Conservation (phyloP, 1,140 invertebrate genomes). For the Trachelipus rathkii region DNA sequence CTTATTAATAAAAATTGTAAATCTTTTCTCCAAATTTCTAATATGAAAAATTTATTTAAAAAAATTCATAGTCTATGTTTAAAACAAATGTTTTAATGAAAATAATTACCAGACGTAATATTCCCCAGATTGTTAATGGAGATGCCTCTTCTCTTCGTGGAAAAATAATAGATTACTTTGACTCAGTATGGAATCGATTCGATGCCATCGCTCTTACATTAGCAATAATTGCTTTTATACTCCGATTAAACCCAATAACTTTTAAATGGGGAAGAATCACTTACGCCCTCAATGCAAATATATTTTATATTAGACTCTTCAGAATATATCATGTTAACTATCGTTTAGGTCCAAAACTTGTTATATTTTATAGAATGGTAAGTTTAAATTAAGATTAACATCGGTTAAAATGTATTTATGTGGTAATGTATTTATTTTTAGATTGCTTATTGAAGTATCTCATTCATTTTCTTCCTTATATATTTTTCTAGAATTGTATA, state of each 20-base stretch:
- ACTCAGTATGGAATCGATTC: constrained; percentile 45
- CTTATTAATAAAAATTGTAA: neutral
- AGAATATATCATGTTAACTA: constrained; percentile 43
- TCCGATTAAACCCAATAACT: constrained; percentile 27
- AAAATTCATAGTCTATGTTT: too few relatives aligned
- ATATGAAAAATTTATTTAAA: too few relatives aligned
- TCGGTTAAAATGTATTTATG: neutral
- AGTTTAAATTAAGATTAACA: constrained; percentile 23
- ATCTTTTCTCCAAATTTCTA: neutral
- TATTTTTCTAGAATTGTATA: too few relatives aligned
- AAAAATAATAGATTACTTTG: constrained; percentile 26
- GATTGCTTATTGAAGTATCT: too few relatives aligned
- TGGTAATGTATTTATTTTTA: too few relatives aligned
- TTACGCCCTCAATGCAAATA: constrained; percentile 38
- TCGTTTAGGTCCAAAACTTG: constrained; percentile 52
- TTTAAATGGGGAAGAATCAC: constrained; percentile 38
- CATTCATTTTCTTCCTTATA: too few relatives aligned
- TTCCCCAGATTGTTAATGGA: too few relatives aligned
- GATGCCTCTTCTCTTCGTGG: neutral
- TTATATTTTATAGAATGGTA: constrained; percentile 55
- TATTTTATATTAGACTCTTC: constrained; percentile 41
- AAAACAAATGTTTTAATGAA: too few relatives aligned
- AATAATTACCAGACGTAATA: too few relatives aligned
- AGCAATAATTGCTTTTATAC: constrained; percentile 24
- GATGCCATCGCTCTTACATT: constrained; percentile 33